A percentile compares a stretch with the other conserved stretches of the same genome.
phyloP scores from a whole-genome alignment of 2,797 vertebrate genomes.

The Pteronotus mesoamericanus region DNA sequence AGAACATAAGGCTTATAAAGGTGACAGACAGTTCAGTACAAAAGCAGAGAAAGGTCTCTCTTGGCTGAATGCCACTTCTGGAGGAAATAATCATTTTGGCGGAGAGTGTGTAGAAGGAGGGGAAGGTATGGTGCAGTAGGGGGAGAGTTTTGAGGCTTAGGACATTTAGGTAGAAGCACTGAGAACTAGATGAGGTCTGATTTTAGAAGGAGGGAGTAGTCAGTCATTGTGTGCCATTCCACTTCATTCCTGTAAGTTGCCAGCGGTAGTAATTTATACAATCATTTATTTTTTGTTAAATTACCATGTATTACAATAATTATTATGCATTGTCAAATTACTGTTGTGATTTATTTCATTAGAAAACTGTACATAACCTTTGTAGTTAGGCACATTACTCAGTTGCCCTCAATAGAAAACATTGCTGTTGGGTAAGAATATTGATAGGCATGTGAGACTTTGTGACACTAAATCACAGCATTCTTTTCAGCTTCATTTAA shows the following conservation, averaged over 20 bases:
- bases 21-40: background rate
- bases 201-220: background rate
- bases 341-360: slow-evolving; percentile 11
- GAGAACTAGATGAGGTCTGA: background rate
- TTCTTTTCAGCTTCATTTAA: background rate
- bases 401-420: background rate
- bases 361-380: slow-evolving; percentile 2
- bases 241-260: background rate
- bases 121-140: background rate
- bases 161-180: background rate
- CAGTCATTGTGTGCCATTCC: background rate
- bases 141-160: background rate
- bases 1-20: slow-evolving; percentile 11
- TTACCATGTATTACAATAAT: background rate
- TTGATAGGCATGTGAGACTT: background rate
- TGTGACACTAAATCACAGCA: background rate
- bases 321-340: slow-evolving; percentile 6
- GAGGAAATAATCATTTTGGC: slow-evolving; percentile 14
- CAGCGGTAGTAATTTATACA: background rate
- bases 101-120: background rate
- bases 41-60: slow-evolving; percentile 4
- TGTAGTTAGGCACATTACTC: background rate
- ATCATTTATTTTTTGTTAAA: slow-evolving; percentile 40
- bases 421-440: background rate
- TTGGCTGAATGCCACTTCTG: background rate